These are phyloP conservation scores for Epizoanthus scotinus DNA, from an alignment of 92 coral and sea anemone species.

Conservation along the genomic window DNA sequence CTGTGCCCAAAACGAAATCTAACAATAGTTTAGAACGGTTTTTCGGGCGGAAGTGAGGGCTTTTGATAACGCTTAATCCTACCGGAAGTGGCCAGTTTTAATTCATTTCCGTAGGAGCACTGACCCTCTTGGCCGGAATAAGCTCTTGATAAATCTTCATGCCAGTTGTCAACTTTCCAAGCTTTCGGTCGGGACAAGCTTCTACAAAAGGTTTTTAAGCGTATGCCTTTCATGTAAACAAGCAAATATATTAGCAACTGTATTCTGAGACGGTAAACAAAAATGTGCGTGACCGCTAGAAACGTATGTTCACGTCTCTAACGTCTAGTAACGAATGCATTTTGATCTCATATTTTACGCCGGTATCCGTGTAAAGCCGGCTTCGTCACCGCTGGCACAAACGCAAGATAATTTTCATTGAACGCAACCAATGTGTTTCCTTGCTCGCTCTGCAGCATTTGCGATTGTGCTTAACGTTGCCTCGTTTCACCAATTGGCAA, in stretches of 20 bases:
- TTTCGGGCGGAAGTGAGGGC: background rate
- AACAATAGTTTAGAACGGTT: background rate
- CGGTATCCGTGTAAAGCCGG: too few relatives aligned
- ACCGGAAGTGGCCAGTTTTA: background rate
- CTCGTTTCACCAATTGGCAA: too few relatives aligned
- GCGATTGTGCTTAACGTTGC: too few relatives aligned
- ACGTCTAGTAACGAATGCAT: too few relatives aligned
- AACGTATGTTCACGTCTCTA: too few relatives aligned
- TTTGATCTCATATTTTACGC: too few relatives aligned
- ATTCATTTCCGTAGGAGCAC: background rate
- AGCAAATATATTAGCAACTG: background rate
- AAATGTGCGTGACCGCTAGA: too few relatives aligned
- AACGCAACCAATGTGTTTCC: too few relatives aligned
- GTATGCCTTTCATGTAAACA: background rate
- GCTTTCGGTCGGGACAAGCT: background rate
- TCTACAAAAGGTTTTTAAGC: background rate
- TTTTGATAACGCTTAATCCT: background rate
- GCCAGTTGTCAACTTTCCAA: constrained; percentile 13
- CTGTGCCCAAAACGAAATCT: background rate
- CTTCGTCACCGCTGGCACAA: too few relatives aligned
- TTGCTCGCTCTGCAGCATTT: too few relatives aligned
- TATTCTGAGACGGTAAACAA: background rate
- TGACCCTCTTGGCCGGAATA: background rate
- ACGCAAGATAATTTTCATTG: too few relatives aligned
- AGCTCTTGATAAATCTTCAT: background rate